Conservation (phyloP, 2,797 vertebrate species). For the Lepilemur ruficaudatus region DNA sequence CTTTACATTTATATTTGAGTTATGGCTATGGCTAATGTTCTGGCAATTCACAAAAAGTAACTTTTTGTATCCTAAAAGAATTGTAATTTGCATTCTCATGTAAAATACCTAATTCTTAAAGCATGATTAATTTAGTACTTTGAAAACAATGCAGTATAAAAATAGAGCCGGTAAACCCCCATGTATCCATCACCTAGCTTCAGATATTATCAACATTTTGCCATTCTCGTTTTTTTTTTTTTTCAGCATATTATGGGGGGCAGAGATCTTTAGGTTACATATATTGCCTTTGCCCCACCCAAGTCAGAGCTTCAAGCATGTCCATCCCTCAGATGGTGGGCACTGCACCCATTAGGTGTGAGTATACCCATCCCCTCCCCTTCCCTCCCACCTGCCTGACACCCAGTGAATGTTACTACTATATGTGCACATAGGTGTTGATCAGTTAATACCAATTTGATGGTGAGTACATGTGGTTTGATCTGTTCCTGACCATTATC, state of each 20-base stretch:
- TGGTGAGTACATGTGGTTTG: neutral
- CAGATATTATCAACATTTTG: neutral
- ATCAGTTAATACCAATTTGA: too few species aligned
- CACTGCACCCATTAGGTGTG: too few species aligned
- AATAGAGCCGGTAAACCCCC: neutral
- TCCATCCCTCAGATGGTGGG: too few species aligned
- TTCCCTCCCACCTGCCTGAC: too few species aligned
- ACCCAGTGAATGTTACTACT: too few species aligned
- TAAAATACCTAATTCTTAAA: conserved; percentile 34
- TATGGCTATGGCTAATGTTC: neutral
- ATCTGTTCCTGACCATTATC: neutral
- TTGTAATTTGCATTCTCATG: neutral
- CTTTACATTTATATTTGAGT: neutral
- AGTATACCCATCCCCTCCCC: too few species aligned
- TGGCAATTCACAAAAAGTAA: neutral
- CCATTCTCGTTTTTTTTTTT: neutral
- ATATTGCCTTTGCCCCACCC: too few species aligned
- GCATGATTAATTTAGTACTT: conserved; percentile 15
- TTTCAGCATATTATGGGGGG: neutral
- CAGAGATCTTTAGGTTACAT: too few species aligned
- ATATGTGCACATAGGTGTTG: too few species aligned
- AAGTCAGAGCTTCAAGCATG: too few species aligned
- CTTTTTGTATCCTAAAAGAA: neutral
- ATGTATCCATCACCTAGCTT: neutral
- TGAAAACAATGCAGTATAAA: neutral